Evolutionary conservation across 2,888 invertebrate genomes (phyloP), one percentile per base, ranked within the genome.

Genomic region (Machimus rusticus): DNA sequence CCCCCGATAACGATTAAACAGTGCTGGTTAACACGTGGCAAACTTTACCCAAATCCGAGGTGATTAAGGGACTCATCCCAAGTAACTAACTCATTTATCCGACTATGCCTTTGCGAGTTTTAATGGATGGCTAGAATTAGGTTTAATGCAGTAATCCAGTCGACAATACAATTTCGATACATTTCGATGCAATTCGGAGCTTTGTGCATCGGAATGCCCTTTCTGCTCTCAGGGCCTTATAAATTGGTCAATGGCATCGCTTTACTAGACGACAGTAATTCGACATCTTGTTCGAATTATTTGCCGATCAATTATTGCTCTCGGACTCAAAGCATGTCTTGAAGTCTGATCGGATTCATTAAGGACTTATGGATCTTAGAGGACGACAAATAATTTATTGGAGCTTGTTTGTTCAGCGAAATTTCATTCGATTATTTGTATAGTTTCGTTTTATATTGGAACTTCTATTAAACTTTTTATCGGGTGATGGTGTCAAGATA

Each of bases 1-100:
- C 23, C 43, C 39, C 23, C 16, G 51, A 51, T 79, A 79, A 79
- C 79, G 79, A 79, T 79, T 79, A 79, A 79, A 79, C 79, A 79
- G 28, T 23, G n/a, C 19, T 46, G 43, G 16, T 79, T 79, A 16
- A 79, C 31, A 28, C 31, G 79, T 46, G 16, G 43, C 9, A 19
- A 78, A 39, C 4, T 39, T 78, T 39, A 43, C 23, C 66, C 31
- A 79, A 28, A 79, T 46, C 16, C 16, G 23, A 79, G 12, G 43
- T 78, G 28, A 51, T 79, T 79, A 31, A 51, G 19, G 16, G 5
- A 28, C 66, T 28, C 66, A 12, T 28, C 66, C 66, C 66, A 4
- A 23, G 23, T 28, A 66, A 66, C 51, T 51, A 51, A 66, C 66
- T 66, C 66, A 66, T 19, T 66, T 66, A 66, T 66, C 66, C 28